Conservation (phyloP, 30 jellyfish, hydroid and myxozoan genomes). For the Haliclystus octoradiatus region DNA sequence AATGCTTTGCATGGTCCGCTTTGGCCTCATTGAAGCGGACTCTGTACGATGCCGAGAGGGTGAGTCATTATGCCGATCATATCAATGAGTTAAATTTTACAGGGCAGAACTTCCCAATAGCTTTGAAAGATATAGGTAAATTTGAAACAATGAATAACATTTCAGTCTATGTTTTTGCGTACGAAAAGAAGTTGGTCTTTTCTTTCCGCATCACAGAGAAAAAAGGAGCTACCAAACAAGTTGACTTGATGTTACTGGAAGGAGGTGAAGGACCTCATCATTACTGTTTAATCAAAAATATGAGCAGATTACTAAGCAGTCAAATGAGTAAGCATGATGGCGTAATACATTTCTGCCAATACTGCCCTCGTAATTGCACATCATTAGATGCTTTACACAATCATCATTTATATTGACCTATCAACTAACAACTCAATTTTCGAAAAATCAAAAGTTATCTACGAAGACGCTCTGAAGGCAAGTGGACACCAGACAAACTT, state of each 20-base stretch:
- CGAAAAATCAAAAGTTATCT: no score
- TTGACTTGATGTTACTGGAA: not conserved
- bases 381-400: no score
- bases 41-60: not conserved
- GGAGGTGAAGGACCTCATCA: not conserved
- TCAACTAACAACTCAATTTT: no score
- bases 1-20: constrained; percentile 2
- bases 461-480: no score
- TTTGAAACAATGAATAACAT: not conserved
- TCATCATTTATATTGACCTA: no score
- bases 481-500: no score
- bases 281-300: not conserved
- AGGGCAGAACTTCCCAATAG: not conserved
- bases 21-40: no score
- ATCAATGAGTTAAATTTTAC: not conserved
- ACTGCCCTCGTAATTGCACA: no score
- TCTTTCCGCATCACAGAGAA: not conserved
- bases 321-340: not conserved
- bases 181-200: not conserved
- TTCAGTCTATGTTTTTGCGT: no score
- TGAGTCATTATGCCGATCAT: not conserved
- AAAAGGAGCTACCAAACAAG: not conserved
- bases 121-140: no score
- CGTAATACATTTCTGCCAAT: not conserved
- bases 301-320: no score